A percentile compares a stretch with the other conserved stretches of the same genome.
Conservation (phyloP, 2,797 vertebrate genomes). For the Gallirallus australis region DNA sequence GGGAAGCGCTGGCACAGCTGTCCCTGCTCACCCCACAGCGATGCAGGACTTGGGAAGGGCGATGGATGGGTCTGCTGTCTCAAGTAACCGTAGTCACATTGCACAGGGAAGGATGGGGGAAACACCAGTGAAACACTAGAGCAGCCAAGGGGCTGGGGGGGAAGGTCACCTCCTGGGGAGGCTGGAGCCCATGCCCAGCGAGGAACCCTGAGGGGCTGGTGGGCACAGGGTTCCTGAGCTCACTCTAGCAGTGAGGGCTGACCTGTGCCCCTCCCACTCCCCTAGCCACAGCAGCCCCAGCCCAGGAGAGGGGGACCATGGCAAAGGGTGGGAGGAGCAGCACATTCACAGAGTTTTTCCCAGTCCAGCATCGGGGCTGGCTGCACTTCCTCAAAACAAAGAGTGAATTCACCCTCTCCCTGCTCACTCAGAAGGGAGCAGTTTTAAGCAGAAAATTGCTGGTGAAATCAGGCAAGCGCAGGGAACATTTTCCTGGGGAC, state of each 20-base stretch:
- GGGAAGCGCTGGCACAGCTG: background rate
- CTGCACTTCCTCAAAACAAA: fast-evolving
- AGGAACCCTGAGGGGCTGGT: background rate
- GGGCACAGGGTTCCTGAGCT: background rate
- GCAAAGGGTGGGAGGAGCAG: background rate
- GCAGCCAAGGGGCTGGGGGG: background rate
- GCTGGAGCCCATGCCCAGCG: fast-evolving
- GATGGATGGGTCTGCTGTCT: background rate
- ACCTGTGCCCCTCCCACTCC: fast-evolving
- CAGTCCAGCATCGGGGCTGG: fast-evolving
- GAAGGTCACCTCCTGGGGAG: background rate
- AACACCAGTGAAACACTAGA: background rate
- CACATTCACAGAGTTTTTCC: fast-evolving
- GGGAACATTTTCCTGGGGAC: background rate
- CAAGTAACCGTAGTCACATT: fast-evolving
- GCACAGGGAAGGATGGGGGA: background rate
- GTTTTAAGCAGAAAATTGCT: background rate
- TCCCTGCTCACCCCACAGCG: background rate
- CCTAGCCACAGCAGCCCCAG: background rate
- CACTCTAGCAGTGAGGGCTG: fast-evolving
- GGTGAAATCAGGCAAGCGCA: background rate
- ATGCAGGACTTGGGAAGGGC: background rate
- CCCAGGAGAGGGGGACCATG: fast-evolving
- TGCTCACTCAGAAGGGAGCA: background rate
- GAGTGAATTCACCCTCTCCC: background rate